Evolutionary conservation across 2,888 invertebrate species (phyloP).

Genomic region (Diachrysia chrysitis): DNA sequence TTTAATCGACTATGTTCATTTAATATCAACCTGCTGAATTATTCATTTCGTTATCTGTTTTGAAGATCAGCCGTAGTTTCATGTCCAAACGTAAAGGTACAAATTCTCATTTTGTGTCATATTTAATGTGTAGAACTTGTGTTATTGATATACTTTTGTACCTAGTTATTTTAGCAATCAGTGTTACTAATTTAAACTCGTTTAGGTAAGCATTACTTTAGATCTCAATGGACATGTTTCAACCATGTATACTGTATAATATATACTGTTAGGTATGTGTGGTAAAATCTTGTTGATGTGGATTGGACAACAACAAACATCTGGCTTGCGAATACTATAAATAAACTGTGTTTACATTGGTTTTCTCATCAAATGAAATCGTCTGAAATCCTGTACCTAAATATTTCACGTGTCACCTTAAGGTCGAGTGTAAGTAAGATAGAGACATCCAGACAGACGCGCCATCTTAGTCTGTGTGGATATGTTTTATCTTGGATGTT

Average conservation of each 20-base stretch:
- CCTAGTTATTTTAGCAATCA: background rate
- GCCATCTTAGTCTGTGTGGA: background rate
- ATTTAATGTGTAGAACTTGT: conserved; percentile 28
- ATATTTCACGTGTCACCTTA: background rate
- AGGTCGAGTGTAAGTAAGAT: background rate
- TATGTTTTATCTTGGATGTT: background rate
- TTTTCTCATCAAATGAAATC: conserved; percentile 1
- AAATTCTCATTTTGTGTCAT: conserved; percentile 36
- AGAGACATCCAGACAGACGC: background rate
- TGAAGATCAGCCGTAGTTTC: conserved; percentile 35
- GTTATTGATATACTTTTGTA: conserved; percentile 11
- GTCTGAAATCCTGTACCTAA: background rate
- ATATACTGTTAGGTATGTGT: too few species aligned
- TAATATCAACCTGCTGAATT: conserved; percentile 52
- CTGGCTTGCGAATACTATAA: conserved; percentile 5
- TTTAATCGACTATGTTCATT: conserved; percentile 52
- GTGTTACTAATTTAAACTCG: conserved; percentile 13
- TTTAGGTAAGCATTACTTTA: conserved; percentile 34
- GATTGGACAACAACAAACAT: background rate
- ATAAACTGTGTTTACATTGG: conserved; percentile 13
- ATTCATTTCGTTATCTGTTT: conserved; percentile 47
- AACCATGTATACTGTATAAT: background rate
- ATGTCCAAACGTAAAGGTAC: conserved; percentile 58
- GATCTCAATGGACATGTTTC: background rate
- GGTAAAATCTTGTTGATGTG: background rate